phyloP scores from a whole-genome alignment of 2,797 vertebrate genomes.

The Lacerta bilineata region DNA sequence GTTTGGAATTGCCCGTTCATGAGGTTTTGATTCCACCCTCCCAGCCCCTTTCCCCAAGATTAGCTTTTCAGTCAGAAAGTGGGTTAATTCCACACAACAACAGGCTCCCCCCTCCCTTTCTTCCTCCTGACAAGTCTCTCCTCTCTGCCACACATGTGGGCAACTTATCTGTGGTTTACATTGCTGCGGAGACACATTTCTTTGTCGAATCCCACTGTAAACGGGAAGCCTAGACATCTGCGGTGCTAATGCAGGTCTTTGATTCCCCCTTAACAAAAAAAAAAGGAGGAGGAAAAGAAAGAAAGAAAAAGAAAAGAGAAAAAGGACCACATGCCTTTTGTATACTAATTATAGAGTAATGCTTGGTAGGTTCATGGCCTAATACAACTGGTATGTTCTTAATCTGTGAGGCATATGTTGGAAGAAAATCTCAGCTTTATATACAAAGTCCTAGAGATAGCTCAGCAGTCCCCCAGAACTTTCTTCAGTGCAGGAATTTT shows the following conservation, averaged over 20 bases:
- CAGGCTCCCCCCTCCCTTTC: background rate
- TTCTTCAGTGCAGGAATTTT: background rate
- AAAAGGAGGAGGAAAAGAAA: background rate
- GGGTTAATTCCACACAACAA: slow-evolving; percentile 45
- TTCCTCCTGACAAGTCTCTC: slow-evolving; percentile 14
- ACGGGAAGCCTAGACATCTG: slow-evolving; percentile 29
- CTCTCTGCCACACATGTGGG: slow-evolving; percentile 31
- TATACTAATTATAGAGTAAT: slow-evolving; percentile 23
- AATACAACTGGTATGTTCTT: slow-evolving; percentile 31
- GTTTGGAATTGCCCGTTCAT: background rate
- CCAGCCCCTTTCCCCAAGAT: slow-evolving; percentile 15
- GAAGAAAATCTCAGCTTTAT: slow-evolving; percentile 1
- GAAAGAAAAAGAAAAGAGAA: background rate
- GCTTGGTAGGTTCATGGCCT: slow-evolving; percentile 49
- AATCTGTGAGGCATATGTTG: slow-evolving; percentile 35
- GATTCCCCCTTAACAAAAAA: slow-evolving; percentile 35
- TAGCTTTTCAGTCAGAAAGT: slow-evolving; percentile 27
- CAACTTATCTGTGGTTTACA: slow-evolving; percentile 45
- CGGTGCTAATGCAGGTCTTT: slow-evolving; percentile 35
- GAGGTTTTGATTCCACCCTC: background rate
- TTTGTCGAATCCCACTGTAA: slow-evolving; percentile 14
- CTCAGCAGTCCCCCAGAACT: background rate
- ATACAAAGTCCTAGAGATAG: slow-evolving; percentile 13
- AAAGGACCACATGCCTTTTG: slow-evolving; percentile 45
- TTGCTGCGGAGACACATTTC: background rate